Percentiles rank a stretch among this genome's conserved stretches.
Evolutionary conservation across 2,797 vertebrate species (phyloP).

Genomic region (Xyrichtys novacula): DNA sequence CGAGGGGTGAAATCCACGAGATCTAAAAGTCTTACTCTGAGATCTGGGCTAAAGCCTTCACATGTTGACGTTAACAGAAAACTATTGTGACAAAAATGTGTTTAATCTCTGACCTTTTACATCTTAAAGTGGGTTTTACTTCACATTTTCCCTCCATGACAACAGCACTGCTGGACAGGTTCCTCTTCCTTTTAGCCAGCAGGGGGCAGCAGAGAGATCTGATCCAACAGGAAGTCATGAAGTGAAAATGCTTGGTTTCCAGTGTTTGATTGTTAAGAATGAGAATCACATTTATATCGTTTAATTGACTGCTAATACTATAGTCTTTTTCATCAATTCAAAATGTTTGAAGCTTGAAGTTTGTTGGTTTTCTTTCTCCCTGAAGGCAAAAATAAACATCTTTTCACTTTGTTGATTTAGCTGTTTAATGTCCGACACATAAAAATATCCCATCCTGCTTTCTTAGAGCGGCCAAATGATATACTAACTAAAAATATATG

Average conservation of each 20-base stretch:
- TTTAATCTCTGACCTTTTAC: neutral
- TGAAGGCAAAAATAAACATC: no score
- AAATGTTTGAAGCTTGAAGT: no score
- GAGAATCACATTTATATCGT: neutral
- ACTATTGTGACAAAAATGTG: neutral
- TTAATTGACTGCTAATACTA: no score
- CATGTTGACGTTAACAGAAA: neutral
- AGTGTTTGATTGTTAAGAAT: neutral
- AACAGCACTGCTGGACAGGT: neutral
- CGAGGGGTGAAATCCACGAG: slow-evolving; percentile 3
- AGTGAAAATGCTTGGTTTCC: neutral
- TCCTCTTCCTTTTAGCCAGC: neutral
- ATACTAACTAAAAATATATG: no score
- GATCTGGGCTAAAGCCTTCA: neutral
- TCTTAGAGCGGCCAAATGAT: no score
- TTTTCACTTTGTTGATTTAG: no score
- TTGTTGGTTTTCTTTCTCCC: no score
- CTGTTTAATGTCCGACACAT: no score
- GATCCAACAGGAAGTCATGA: neutral
- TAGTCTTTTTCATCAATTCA: no score
- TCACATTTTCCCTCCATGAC: neutral
- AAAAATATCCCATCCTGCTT: no score
- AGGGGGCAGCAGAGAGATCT: slow-evolving; percentile 24
- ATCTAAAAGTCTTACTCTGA: neutral
- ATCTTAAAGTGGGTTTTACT: neutral